Conservation (phyloP, 2,888 invertebrate species). For the Serrognathus titanus region DNA sequence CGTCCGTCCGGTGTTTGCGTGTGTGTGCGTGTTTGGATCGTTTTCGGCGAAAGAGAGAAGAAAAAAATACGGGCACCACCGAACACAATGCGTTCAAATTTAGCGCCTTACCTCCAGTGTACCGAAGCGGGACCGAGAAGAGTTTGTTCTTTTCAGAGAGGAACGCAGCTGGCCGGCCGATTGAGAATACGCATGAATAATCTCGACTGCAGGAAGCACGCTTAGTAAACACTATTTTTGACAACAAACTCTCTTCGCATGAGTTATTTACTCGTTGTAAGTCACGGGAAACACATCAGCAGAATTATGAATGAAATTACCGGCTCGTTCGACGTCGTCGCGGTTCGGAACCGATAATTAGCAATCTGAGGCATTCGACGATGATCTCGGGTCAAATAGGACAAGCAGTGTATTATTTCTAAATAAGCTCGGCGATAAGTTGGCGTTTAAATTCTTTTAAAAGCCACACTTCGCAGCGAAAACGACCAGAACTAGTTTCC, state of each 20-base stretch:
- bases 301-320: slow-evolving; percentile 26
- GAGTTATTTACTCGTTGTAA: slow-evolving; percentile 21
- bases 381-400: slow-evolving; percentile 22
- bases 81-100: not conserved
- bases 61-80: too few relatives aligned
- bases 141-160: not conserved
- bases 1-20: too few relatives aligned
- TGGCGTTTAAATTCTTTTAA: slow-evolving; percentile 15
- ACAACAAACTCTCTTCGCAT: slow-evolving; percentile 26
- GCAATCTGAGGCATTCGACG: slow-evolving; percentile 16
- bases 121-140: not conserved
- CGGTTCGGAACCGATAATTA: slow-evolving; percentile 20
- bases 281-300: slow-evolving; percentile 22
- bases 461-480: not conserved
- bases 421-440: slow-evolving; percentile 18
- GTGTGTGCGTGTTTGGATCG: too few relatives aligned
- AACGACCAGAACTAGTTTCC: slow-evolving; percentile 1
- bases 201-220: slow-evolving; percentile 25
- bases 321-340: slow-evolving; percentile 18
- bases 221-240: slow-evolving; percentile 26
- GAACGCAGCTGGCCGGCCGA: slow-evolving; percentile 10
- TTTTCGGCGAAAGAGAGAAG: too few relatives aligned
- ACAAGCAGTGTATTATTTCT: slow-evolving; percentile 19
- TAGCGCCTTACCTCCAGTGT: not conserved
- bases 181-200: slow-evolving; percentile 23